Percentiles rank a stretch among this genome's conserved stretches.
Conservation (phyloP, 2,113 vertebrate genomes). For the Dipodomys stephensi region DNA sequence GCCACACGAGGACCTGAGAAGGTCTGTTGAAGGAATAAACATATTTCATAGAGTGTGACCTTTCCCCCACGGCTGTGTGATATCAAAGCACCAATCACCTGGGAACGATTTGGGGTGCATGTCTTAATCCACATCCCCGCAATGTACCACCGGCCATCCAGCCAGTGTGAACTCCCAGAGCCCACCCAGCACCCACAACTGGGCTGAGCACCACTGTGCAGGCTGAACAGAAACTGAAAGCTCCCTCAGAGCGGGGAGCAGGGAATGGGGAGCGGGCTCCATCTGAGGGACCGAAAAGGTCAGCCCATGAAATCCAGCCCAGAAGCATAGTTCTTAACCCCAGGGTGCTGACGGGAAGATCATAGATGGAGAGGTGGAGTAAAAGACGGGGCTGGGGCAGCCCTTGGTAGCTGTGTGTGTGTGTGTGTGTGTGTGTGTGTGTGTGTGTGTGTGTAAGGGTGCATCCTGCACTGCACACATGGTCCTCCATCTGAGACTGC, state of each 20-base stretch:
- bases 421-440: rapidly evolving
- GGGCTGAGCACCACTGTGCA: not conserved
- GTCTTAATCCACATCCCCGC: not conserved
- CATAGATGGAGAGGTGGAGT: not conserved
- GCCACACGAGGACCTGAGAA: not conserved
- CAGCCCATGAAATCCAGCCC: rapidly evolving
- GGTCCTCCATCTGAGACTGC: not conserved
- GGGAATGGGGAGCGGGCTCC: too few species aligned
- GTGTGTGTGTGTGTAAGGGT: not conserved
- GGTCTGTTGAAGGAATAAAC: not conserved
- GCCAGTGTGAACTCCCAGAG: too few species aligned
- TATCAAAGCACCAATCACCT: not conserved
- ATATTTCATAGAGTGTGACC: not conserved
- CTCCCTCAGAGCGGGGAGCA: not conserved
- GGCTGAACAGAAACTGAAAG: not conserved
- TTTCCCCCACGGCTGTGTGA: not conserved
- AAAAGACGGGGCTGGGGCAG: rapidly evolving
- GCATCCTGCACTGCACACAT: rapidly evolving
- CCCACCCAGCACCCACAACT: not conserved
- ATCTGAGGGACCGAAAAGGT: not conserved
- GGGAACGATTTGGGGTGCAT: not conserved
- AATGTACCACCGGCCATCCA: not conserved
- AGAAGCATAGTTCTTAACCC: not conserved
- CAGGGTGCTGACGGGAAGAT: rapidly evolving
- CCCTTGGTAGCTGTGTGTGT: rapidly evolving